Conservation (phyloP, 2,888 invertebrate genomes). For the Rhopalosiphum nymphaeae region DNA sequence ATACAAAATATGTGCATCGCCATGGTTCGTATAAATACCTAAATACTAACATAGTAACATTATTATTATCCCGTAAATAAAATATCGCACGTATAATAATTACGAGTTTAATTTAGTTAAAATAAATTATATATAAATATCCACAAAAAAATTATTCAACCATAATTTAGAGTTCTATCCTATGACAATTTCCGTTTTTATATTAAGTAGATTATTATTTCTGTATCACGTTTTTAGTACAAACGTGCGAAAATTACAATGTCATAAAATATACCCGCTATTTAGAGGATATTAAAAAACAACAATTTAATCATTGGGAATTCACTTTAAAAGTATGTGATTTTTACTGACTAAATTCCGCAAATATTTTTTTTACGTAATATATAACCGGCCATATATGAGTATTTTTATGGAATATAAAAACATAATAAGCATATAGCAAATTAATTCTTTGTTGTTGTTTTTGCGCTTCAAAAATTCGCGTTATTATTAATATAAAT, state of each 20-base stretch:
- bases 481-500: neutral
- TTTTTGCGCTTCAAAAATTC: neutral
- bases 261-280: neutral
- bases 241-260: neutral
- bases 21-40: neutral
- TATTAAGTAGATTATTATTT: neutral
- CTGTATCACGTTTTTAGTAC: neutral
- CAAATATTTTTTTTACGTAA: neutral
- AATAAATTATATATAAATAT: neutral
- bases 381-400: neutral
- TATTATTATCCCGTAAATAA: neutral
- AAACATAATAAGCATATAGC: neutral
- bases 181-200: neutral
- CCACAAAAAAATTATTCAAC: neutral
- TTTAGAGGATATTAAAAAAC: neutral
- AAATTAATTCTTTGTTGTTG: neutral
- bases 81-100: no score
- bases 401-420: neutral
- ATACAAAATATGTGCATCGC: neutral
- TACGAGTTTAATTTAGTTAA: no score
- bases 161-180: neutral
- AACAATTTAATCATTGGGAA: neutral
- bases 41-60: neutral
- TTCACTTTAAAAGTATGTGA: neutral
- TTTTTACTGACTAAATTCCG: neutral